Conservation (phyloP, 2,113 vertebrate genomes). For the Colinus virginianus region DNA sequence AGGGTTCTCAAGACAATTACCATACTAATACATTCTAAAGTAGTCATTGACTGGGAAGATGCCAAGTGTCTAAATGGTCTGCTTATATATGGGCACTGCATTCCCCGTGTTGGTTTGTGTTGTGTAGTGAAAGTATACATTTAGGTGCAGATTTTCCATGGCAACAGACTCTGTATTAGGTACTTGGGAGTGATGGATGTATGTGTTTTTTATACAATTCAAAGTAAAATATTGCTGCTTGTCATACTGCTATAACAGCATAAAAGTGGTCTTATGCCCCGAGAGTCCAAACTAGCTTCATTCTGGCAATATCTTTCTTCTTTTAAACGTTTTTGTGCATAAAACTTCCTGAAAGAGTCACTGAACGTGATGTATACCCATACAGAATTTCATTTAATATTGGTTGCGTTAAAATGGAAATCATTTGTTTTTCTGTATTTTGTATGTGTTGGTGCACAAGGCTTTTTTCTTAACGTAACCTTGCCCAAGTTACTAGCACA, state of each 20-base stretch:
- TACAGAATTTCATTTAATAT: not conserved
- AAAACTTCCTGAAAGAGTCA: not conserved
- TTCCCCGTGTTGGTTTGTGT: conserved; percentile 46
- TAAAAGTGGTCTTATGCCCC: not conserved
- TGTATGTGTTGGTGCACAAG: not conserved
- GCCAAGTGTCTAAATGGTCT: conserved; percentile 46
- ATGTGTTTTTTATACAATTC: conserved; percentile 7
- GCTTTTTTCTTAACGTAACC: not conserved
- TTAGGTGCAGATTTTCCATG: conserved; percentile 56
- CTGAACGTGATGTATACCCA: not conserved
- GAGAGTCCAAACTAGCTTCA: not conserved
- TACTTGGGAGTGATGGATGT: conserved; percentile 38
- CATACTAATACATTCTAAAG: conserved; percentile 67
- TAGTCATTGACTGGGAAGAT: conserved; percentile 45
- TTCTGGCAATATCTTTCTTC: not conserved
- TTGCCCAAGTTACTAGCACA: not conserved
- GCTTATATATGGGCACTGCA: not conserved
- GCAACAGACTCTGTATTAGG: conserved; percentile 37
- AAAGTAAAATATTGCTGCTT: conserved; percentile 56
- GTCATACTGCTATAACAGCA: not conserved
- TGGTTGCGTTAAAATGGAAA: not conserved
- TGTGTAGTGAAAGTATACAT: conserved; percentile 43
- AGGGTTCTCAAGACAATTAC: conserved; percentile 63
- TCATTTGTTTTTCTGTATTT: not conserved
- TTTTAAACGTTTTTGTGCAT: not conserved